These are phyloP conservation scores for Microctenopoma stevenorrisi DNA, from an alignment of 2,797 vertebrate genomes.

Conservation along the genomic window DNA sequence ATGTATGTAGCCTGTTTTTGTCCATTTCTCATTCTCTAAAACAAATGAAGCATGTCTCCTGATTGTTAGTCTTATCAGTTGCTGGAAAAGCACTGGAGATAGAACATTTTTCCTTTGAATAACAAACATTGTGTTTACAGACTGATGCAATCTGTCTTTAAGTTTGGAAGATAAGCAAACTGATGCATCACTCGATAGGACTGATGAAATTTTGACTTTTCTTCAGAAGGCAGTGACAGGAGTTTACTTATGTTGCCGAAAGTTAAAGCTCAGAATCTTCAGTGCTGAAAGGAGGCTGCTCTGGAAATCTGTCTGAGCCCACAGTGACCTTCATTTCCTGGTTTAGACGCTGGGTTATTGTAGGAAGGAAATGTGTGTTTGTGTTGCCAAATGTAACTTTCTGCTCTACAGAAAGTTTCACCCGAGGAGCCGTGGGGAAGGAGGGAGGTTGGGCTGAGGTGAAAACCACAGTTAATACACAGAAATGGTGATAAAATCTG, in stretches of 20 bases:
- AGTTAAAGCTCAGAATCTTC: conserved; percentile 23
- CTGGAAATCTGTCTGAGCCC: conserved; percentile 48
- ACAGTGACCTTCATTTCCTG: conserved; percentile 60
- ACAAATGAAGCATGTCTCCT: neutral
- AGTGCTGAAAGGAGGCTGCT: conserved; percentile 32
- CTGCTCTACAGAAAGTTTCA: neutral
- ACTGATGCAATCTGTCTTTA: neutral
- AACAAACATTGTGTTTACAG: conserved; percentile 2
- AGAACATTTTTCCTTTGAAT: neutral
- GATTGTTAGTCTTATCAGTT: neutral
- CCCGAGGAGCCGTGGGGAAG: conserved; percentile 5
- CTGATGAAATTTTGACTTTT: conserved; percentile 7
- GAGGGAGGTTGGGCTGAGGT: neutral
- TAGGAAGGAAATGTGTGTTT: conserved; percentile 54
- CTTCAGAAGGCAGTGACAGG: neutral
- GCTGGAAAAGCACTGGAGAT: neutral
- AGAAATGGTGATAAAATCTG: neutral
- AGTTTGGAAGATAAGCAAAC: conserved; percentile 7
- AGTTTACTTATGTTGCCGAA: conserved; percentile 17
- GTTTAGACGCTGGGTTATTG: conserved; percentile 45
- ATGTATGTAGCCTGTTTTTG: neutral
- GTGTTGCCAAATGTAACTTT: conserved; percentile 35
- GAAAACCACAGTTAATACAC: neutral
- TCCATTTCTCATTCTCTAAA: conserved; percentile 2
- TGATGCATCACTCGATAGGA: conserved; percentile 19